These are phyloP conservation scores for Heteromyza rotundicornis DNA, from an alignment of 2,888 invertebrate genomes.

Conservation along the genomic window DNA sequence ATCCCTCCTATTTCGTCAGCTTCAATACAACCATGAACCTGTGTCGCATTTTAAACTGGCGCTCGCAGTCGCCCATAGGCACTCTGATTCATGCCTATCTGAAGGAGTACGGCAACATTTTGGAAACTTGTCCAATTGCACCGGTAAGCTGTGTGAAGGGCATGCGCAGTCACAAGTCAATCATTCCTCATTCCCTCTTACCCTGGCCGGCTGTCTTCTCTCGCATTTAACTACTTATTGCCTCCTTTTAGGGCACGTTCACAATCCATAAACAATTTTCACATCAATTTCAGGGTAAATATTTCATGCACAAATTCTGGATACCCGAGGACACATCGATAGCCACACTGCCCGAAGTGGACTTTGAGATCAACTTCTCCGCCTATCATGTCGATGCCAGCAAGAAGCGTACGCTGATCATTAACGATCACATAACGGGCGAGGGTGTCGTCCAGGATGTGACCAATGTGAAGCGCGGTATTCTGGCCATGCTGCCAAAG, in stretches of 20 bases:
- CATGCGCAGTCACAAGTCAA: not conserved
- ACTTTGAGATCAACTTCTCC: slow-evolving; percentile 44
- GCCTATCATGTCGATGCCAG: slow-evolving; percentile 45
- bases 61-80: slow-evolving; percentile 50
- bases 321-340: slow-evolving; percentile 55
- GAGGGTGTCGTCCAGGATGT: slow-evolving; percentile 50
- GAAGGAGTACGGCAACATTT: slow-evolving; percentile 47
- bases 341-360: slow-evolving; percentile 48
- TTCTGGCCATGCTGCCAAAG: slow-evolving; percentile 49
- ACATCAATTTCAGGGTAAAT: slow-evolving; percentile 51
- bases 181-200: not conserved
- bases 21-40: slow-evolving; percentile 52
- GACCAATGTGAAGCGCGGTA: slow-evolving; percentile 42
- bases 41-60: slow-evolving; percentile 48
- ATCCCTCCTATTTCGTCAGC: slow-evolving; percentile 42
- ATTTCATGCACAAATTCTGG: slow-evolving; percentile 54
- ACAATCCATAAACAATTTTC: slow-evolving; percentile 33
- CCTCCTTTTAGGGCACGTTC: slow-evolving; percentile 36
- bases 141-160: slow-evolving; percentile 42
- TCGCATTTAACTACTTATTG: no score
- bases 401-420: slow-evolving; percentile 45
- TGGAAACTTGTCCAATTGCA: slow-evolving; percentile 50
- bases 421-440: slow-evolving; percentile 49
- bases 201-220: no score
- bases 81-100: slow-evolving; percentile 44